Base-by-base conservation (phyloP, 1,140 invertebrate species). In the Ooceraea biroi region DNA sequence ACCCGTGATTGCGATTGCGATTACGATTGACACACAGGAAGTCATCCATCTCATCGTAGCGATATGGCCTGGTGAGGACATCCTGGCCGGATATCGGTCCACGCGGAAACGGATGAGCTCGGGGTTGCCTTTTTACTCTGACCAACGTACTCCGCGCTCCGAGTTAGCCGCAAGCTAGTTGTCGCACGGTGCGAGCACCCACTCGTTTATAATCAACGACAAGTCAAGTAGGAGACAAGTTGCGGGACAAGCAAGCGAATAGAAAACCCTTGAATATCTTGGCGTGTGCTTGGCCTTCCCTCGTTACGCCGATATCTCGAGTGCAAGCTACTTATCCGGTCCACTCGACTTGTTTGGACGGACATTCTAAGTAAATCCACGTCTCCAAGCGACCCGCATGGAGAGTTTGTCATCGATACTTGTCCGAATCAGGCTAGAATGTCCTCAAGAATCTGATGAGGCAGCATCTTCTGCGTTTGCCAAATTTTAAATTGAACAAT, bases 211-310 rank as follows among this genome's bases (percentile, higher is more conserved):
- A 69, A 50, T 44, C 65, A 80, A 71, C 65, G 76, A 80, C 50
- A 17, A 71, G 65, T 71, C 50, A 71, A 80, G 65, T 80, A 71
- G 65, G 25, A 44, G 36, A 30, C 30, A 69, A 78, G 48, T 57
- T 80, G 50, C 76, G 11, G 17, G n/a, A 22, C 65, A 11, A 69
- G 41, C 50, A 27, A 69, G 25, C 30, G 74, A 68, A 57, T 78
- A 30, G 50, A 71, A 80, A 57, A 36, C 65, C n/a, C 50, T 71
- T 55, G 46, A 36, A 36, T 77, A 77, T 46, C 12, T 41, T 12
- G 30, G 3, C 17, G 1, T 48, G 4, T 55, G 19, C 65, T 69
- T 22, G 76, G 25, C 17, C 27, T 19, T 69, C 17, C 36, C 36
- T 78, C 22, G 50, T 78, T 46, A 80, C 1, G 36, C 22, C 76